phyloP scores from a whole-genome alignment of 2,888 invertebrate species.

The Peribatodes rhomboidaria region DNA sequence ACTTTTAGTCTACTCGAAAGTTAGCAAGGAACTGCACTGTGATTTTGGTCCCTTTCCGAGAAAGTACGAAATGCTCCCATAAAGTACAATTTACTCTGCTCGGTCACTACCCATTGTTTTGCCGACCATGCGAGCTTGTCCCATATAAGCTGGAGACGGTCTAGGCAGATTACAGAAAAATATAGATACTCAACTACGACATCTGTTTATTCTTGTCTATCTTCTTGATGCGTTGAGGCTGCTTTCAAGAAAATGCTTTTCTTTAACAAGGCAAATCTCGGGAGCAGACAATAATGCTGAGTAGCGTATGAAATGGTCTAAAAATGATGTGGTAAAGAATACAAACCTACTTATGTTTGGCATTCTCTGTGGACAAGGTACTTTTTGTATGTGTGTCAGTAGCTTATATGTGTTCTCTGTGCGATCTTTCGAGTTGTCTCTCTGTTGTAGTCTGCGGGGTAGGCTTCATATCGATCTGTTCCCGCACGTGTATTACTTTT shows the following conservation, averaged over 20 bases:
- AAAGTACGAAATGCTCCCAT: slow-evolving; percentile 8
- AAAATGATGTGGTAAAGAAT: no score
- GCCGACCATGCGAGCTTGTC: slow-evolving; percentile 28
- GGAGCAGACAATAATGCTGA: no score
- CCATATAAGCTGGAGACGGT: slow-evolving; percentile 30
- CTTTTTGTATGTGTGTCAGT: no score
- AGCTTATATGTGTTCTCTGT: no score
- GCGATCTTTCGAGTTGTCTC: neutral
- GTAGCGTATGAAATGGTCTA: no score
- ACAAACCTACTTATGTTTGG: no score
- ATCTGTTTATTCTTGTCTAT: neutral
- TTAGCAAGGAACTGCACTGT: neutral
- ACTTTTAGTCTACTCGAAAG: neutral
- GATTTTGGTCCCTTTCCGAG: neutral
- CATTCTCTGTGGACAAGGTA: no score
- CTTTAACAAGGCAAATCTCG: no score
- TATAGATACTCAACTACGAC: slow-evolving; percentile 4
- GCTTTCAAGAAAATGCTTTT: no score
- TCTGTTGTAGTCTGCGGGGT: slow-evolving; percentile 8
- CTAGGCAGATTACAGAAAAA: slow-evolving; percentile 11
- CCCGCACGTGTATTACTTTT: slow-evolving; percentile 30
- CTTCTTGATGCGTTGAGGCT: no score
- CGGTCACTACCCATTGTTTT: slow-evolving; percentile 31
- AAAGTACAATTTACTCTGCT: slow-evolving; percentile 9
- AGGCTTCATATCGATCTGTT: slow-evolving; percentile 30